Percentiles rank a stretch among this genome's conserved stretches.
Conservation (phyloP, 2,888 invertebrate genomes). For the Lepetodrilus schrolli region DNA sequence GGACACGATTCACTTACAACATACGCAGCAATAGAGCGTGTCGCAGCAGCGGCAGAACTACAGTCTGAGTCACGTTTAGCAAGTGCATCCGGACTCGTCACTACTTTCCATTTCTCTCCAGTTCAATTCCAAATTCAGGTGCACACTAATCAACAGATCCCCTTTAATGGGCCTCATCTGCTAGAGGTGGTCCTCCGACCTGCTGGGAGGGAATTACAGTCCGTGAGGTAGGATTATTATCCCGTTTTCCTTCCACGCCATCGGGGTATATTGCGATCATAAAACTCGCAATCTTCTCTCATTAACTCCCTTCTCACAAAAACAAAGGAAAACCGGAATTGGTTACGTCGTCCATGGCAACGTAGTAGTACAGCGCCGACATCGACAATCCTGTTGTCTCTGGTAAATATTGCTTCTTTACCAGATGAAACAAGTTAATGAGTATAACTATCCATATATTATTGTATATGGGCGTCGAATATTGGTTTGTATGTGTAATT, state of each 20-base stretch:
- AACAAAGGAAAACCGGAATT: not conserved
- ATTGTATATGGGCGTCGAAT: no score
- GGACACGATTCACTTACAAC: no score
- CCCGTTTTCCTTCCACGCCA: not conserved
- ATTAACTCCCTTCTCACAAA: slow-evolving; percentile 11
- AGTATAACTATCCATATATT: no score
- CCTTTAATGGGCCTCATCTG: slow-evolving; percentile 18
- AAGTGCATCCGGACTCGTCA: not conserved
- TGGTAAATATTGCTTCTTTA: not conserved
- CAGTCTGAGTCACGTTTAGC: no score
- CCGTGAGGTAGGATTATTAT: not conserved
- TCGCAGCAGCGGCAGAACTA: no score
- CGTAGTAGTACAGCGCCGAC: not conserved
- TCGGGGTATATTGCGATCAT: not conserved
- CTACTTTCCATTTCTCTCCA: not conserved
- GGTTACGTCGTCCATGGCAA: slow-evolving; percentile 20
- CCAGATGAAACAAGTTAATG: not conserved
- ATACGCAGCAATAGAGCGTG: no score
- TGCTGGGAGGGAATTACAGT: not conserved
- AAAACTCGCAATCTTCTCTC: slow-evolving; percentile 1
- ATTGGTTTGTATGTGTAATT: no score
- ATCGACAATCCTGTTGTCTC: not conserved
- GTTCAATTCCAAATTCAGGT: not conserved
- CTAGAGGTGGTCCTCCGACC: not conserved
- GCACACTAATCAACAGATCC: not conserved